A percentile compares a stretch with the other conserved stretches of the same genome.
Evolutionary conservation across 2,888 invertebrate genomes (phyloP).

Genomic region (Strigamia transsilvanica): DNA sequence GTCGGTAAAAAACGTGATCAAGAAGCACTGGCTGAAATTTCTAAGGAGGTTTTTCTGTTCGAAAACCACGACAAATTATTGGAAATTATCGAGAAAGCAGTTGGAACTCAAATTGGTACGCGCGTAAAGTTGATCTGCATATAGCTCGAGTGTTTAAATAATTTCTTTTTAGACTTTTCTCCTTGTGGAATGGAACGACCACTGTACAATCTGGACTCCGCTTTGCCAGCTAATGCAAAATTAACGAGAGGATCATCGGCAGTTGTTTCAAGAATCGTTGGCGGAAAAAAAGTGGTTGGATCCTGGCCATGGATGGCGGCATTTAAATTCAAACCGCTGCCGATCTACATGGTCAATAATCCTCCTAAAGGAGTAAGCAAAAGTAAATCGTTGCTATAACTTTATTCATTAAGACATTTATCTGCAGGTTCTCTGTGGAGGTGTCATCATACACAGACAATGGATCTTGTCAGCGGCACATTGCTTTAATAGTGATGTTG

Average conservation of each 20-base stretch:
- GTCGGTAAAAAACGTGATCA: background rate
- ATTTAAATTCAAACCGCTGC: background rate
- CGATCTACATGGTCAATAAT: background rate
- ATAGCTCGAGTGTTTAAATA: no score
- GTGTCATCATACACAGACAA: background rate
- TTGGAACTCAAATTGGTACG: conserved; percentile 1
- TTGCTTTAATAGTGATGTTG: background rate
- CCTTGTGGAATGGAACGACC: background rate
- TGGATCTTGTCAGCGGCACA: conserved; percentile 5
- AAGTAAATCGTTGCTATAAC: background rate
- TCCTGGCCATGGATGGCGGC: conserved; percentile 19
- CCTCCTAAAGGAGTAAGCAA: background rate
- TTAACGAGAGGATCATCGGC: background rate
- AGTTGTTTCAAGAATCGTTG: background rate
- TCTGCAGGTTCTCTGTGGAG: background rate
- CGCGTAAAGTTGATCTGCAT: no score
- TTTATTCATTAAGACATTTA: background rate
- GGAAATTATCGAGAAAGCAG: background rate
- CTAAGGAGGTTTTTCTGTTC: background rate
- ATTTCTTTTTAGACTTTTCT: background rate
- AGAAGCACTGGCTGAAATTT: background rate
- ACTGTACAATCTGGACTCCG: background rate
- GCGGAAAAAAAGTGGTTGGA: background rate
- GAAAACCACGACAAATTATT: background rate
- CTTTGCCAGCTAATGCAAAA: background rate